These are phyloP conservation scores for Drosophila paramelanica DNA, from an alignment of 2,888 invertebrate species.

Conservation along the genomic window DNA sequence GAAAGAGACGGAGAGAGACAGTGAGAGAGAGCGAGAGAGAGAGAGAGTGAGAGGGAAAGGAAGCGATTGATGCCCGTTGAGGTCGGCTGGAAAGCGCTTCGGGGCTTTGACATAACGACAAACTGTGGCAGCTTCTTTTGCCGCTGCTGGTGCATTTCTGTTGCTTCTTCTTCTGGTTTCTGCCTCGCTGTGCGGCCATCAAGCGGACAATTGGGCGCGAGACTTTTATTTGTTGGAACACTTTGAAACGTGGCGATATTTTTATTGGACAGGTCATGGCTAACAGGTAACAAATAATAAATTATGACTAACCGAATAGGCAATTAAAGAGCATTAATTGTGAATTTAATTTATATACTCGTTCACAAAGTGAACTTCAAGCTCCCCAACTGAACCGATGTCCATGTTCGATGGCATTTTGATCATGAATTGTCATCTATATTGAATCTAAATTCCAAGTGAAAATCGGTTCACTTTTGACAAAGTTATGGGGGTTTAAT, in stretches of 20 bases:
- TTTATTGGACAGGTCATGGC: conserved; percentile 19
- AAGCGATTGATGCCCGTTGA: neutral
- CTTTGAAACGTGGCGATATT: conserved; percentile 25
- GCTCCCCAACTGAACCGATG: no score
- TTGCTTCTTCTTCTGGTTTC: conserved; percentile 4
- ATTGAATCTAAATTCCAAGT: no score
- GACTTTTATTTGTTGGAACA: conserved; percentile 3
- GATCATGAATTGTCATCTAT: no score
- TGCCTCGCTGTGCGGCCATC: conserved; percentile 30
- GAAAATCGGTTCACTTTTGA: no score
- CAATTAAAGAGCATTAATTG: no score
- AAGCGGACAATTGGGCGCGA: neutral
- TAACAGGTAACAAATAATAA: neutral
- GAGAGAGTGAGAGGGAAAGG: neutral
- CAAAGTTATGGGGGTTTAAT: no score
- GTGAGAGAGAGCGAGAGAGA: neutral
- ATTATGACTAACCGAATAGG: neutral
- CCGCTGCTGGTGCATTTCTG: neutral
- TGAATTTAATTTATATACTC: no score
- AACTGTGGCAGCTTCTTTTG: conserved; percentile 67
- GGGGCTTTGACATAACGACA: conserved; percentile 68
- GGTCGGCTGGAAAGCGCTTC: conserved; percentile 60
- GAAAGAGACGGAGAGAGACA: neutral
- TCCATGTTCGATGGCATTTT: no score
- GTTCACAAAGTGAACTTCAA: no score